Evolutionary conservation across 2,888 invertebrate genomes (phyloP), one percentile per base, ranked within the genome.

Genomic region (Stramonita haemastoma): DNA sequence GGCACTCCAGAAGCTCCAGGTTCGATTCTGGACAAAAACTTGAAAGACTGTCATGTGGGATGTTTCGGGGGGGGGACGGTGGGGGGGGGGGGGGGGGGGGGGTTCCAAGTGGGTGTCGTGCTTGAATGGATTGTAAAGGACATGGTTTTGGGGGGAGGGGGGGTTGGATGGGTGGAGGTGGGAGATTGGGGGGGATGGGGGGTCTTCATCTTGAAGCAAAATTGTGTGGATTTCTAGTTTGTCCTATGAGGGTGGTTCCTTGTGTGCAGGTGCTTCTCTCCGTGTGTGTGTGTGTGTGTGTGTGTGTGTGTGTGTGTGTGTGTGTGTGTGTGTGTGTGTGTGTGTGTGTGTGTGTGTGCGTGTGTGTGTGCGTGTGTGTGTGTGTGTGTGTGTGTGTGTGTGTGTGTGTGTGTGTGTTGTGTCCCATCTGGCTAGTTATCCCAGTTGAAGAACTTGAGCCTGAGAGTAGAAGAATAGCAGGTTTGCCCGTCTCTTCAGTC

Each of bases 1-100:
- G 46, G 26, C 46, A 36, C 81, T 83, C 81, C 46, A 83, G 46
- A 83, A 66, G 34, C 57, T 56, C 32, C 60, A 26, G 86, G 86
- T 86, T 86, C 86, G 66, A 86, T 66, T 66, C 86, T 86, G 29
- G 86, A 86, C 66, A 85, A 85, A 85, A 57, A 29, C 29, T 26
- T 56, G 57, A 85, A 57, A 85, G 84, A n/a, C 4, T n/a, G 57
- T 85, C 17, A 26, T 77, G n/a, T 22, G 29, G 29, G 77, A 77
- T 26, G n/a, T 2, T 46, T 46, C 46, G 8, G 46, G 84, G 84
- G 17, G 15, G 17, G 84, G 57, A 29, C 0, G 57, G n/a, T 85
- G 6, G 29, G 57, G 19, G 22, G 46, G 15, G 17, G 84, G 57
- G 57, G 4, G 57, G n/a, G 57, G 6, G 29, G 57, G 19, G 22